phyloP scores from a whole-genome alignment of 2,888 invertebrate genomes.

The Yponomeuta cagnagella region DNA sequence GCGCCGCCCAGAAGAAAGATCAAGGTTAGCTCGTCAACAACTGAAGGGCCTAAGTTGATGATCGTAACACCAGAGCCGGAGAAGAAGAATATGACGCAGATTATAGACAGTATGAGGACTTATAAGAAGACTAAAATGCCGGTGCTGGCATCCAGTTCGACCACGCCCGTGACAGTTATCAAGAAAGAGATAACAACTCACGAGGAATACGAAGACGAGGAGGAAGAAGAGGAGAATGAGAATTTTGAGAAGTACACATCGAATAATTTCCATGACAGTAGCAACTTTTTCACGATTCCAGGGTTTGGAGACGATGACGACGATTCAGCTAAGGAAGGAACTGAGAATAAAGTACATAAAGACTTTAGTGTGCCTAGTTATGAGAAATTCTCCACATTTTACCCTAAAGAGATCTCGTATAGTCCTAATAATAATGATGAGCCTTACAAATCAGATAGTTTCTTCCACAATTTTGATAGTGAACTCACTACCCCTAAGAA shows the following conservation, averaged over 20 bases:
- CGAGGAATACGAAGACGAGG: conserved; percentile 35
- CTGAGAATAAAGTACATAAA: conserved; percentile 46
- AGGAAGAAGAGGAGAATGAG: conserved; percentile 45
- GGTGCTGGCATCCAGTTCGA: conserved; percentile 31
- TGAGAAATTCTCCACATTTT: conserved; percentile 48
- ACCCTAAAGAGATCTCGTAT: conserved; percentile 42
- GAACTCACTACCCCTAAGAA: conserved; percentile 74
- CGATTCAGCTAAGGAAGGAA: conserved; percentile 38
- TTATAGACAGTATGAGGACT: conserved; percentile 55
- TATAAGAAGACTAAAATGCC: conserved; percentile 60
- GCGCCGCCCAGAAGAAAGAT: conserved; percentile 2
- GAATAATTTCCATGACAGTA: conserved; percentile 65
- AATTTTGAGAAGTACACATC: conserved; percentile 65
- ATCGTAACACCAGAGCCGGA: conserved; percentile 65
- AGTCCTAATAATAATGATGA: conserved; percentile 42
- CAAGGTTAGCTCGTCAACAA: conserved; percentile 27
- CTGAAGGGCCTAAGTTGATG: conserved; percentile 40
- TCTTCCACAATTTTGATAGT: conserved; percentile 48
- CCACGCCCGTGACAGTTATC: conserved; percentile 34
- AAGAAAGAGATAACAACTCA: conserved; percentile 30
- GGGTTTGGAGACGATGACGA: conserved; percentile 48
- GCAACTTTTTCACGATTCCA: conserved; percentile 69
- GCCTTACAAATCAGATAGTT: conserved; percentile 51
- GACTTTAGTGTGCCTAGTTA: conserved; percentile 48
- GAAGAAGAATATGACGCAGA: conserved; percentile 54